Evolutionary conservation across 2,797 vertebrate genomes (phyloP).

Genomic region (Parotocinclus haroldoi): DNA sequence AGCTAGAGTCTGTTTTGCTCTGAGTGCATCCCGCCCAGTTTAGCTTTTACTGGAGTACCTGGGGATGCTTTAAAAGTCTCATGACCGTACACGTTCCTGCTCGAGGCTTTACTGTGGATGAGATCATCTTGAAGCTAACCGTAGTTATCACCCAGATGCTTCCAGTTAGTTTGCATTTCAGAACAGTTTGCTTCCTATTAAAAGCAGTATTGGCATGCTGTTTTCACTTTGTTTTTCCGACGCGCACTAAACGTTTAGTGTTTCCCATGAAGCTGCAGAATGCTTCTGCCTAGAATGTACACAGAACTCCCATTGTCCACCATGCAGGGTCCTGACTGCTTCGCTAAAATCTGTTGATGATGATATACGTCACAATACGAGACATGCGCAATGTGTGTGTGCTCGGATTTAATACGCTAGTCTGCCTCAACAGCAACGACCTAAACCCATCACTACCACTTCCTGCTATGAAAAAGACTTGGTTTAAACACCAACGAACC

Average conservation of each 20-base stretch:
- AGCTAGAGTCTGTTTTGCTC: background rate
- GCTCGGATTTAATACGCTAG: too few relatives aligned
- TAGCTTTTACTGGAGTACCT: background rate
- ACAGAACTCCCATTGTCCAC: constrained; percentile 2
- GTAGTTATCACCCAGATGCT: background rate
- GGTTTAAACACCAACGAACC: too few relatives aligned
- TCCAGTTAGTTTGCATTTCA: background rate
- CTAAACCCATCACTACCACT: too few relatives aligned
- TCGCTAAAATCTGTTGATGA: background rate
- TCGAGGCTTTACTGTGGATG: background rate
- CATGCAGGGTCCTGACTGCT: constrained; percentile 21
- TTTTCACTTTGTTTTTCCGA: background rate
- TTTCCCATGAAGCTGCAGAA: background rate
- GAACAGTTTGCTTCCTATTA: background rate
- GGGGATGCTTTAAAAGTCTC: background rate
- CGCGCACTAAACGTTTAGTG: constrained; percentile 1
- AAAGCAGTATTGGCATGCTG: background rate
- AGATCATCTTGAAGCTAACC: background rate
- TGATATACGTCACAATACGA: too few relatives aligned
- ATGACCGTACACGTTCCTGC: background rate
- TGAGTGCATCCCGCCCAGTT: background rate
- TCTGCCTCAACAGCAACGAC: too few relatives aligned
- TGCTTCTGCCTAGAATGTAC: constrained; percentile 8
- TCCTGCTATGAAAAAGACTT: too few relatives aligned
- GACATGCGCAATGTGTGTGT: too few relatives aligned